phyloP scores from a whole-genome alignment of 2,113 vertebrate genomes.

The Trematocara zebra region DNA sequence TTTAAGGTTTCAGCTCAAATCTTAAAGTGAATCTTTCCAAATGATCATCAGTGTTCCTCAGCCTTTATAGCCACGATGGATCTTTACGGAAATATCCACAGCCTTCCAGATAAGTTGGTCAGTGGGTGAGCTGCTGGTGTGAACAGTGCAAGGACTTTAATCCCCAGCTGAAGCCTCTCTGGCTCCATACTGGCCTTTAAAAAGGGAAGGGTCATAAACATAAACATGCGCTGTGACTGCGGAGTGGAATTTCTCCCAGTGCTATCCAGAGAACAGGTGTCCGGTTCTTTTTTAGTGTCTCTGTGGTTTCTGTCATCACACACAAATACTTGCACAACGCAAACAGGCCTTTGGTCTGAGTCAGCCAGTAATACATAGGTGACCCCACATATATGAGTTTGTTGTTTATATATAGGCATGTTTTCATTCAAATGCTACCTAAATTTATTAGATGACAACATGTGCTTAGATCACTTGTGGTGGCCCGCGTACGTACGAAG shows the following conservation, averaged over 20 bases:
- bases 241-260: slow-evolving; percentile 51
- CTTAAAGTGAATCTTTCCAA: background rate
- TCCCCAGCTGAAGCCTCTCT: slow-evolving; percentile 24
- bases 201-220: slow-evolving; percentile 47
- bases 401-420: background rate
- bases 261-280: slow-evolving; percentile 62
- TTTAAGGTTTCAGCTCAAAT: background rate
- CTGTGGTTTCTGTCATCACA: slow-evolving; percentile 3
- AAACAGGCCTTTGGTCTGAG: slow-evolving; percentile 3
- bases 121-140: slow-evolving; percentile 18
- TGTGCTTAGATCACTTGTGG: background rate
- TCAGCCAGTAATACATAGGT: background rate
- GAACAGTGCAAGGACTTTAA: slow-evolving; percentile 9
- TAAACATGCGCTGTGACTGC: background rate
- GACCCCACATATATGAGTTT: background rate
- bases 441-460: background rate
- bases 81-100: background rate
- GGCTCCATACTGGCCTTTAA: slow-evolving; percentile 54
- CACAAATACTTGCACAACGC: background rate
- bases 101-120: background rate
- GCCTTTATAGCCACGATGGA: background rate
- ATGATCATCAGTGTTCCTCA: background rate
- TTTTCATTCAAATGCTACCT: background rate
- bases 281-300: slow-evolving; percentile 37
- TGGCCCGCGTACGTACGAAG: background rate